These are phyloP conservation scores for Bubo scandiacus DNA, from an alignment of 2,113 vertebrate genomes.

Conservation along the genomic window DNA sequence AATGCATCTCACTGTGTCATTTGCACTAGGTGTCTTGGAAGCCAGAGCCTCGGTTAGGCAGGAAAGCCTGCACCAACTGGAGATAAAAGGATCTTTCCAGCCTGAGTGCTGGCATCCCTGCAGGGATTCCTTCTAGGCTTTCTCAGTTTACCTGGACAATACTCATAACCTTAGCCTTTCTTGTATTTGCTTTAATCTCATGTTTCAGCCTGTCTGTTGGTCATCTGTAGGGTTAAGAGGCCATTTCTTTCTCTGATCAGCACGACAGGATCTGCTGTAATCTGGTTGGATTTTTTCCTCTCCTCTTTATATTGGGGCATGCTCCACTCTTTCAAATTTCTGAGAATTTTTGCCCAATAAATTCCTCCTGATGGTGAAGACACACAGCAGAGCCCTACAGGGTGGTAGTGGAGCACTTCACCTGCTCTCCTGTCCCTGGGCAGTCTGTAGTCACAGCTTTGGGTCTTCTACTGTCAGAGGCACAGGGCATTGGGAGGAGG, in stretches of 20 bases:
- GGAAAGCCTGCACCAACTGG: background rate
- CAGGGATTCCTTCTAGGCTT: background rate
- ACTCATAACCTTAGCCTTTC: background rate
- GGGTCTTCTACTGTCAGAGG: background rate
- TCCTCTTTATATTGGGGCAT: background rate
- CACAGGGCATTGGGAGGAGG: background rate
- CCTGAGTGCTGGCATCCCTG: background rate
- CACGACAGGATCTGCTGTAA: background rate
- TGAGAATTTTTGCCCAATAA: background rate
- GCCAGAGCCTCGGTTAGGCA: background rate
- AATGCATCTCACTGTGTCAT: background rate
- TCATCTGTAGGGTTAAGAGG: background rate
- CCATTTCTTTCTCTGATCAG: background rate
- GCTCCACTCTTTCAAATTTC: background rate
- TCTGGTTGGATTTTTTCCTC: background rate
- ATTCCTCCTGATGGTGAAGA: background rate
- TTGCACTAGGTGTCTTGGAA: conserved; percentile 7
- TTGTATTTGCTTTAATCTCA: background rate
- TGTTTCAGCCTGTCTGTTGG: background rate
- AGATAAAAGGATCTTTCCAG: background rate
- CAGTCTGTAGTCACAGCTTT: background rate
- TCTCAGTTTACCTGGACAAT: conserved; percentile 10
- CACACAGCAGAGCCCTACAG: background rate
- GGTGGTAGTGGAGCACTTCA: background rate
- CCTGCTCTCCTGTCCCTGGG: background rate